phyloP scores from a whole-genome alignment of 2,888 invertebrate genomes.

The Scrobipalpa costella region DNA sequence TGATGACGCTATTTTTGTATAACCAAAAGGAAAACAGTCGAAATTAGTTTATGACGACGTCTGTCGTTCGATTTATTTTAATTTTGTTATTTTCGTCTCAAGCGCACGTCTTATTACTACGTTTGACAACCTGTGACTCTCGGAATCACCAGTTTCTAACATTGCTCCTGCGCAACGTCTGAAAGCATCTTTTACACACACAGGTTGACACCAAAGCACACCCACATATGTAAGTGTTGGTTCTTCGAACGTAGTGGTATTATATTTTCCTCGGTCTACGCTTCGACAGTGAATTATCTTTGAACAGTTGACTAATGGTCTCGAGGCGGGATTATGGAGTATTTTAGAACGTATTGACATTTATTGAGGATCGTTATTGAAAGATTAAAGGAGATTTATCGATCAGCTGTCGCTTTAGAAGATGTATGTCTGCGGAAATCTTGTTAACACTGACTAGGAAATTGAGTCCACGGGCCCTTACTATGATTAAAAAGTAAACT shows the following conservation, averaged over 20 bases:
- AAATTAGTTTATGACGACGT: slow-evolving; percentile 81
- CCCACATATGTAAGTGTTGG: slow-evolving; percentile 11
- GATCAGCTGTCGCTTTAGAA: slow-evolving; percentile 8
- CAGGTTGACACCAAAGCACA: too few relatives aligned
- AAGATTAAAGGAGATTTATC: slow-evolving; percentile 25
- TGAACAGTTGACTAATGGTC: slow-evolving; percentile 66
- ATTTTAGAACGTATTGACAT: slow-evolving; percentile 60
- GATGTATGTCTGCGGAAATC: slow-evolving; percentile 12
- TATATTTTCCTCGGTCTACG: slow-evolving; percentile 9
- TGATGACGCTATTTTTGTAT: slow-evolving; percentile 77
- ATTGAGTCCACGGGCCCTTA: neutral
- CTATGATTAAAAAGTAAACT: neutral
- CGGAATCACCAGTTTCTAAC: slow-evolving; percentile 5
- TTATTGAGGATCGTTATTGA: slow-evolving; percentile 46
- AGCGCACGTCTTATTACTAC: slow-evolving; percentile 63
- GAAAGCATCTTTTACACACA: neutral
- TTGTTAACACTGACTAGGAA: neutral
- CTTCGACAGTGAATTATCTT: slow-evolving; percentile 73
- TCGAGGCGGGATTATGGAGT: slow-evolving; percentile 47
- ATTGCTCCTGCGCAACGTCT: neutral
- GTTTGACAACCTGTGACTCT: slow-evolving; percentile 35
- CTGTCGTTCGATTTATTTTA: slow-evolving; percentile 81
- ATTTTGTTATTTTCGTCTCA: slow-evolving; percentile 77
- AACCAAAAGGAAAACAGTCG: slow-evolving; percentile 79
- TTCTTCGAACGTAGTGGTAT: slow-evolving; percentile 30